Base-by-base conservation (phyloP, 2,888 invertebrate genomes). In the Panorpa germanica region DNA sequence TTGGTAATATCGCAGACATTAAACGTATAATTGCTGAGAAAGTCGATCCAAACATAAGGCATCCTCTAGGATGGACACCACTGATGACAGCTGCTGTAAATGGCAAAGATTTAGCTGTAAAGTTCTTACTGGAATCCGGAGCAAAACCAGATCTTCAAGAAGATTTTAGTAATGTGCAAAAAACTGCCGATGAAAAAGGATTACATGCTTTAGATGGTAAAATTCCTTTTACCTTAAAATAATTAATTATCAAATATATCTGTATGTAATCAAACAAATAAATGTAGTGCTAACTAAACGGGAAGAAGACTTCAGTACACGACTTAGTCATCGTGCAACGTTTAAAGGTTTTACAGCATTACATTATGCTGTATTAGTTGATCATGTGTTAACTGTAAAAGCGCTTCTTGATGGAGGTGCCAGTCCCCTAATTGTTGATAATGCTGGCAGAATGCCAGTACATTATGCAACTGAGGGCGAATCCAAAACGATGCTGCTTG, bases 311-410 rank as follows among this genome's bases (percentile, higher is more conserved):
- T 90, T 90, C 55, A 73, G 71, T 41, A 63, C 67, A 41, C 53
- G 63, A 24, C 60, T 76, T 49, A 72, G 71, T 45, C 68, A 64
- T 41, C 63, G 70, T 42, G 78, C 77, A 2, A 74, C 73, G 6
- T 88, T 82, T 52, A 62, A 70, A 39, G 86, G 83, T 18, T 85
- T 82, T 55, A 86, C 88, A 32, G 71, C 86, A 28, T 59, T 90
- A 38, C 88, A 90, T 53, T 90, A 90, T 59, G 86, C 88, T 7
- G 81, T 74, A 29, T 57, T 90, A 25, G 64, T 69, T 3, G 75
- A 85, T 54, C 69, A 74, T 39, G 44, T 59, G 3, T 59, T 60
- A 13, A 61, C 69, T 20, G 68, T 77, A 5, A 56, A 63, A 43
- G 52, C 65, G 21, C 59, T 88, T 29, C 53, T 88, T 8, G 67